Percentiles rank a stretch among this genome's conserved stretches.
phyloP scores from a whole-genome alignment of 2,888 invertebrate genomes.

The Drosophila sordidula region DNA sequence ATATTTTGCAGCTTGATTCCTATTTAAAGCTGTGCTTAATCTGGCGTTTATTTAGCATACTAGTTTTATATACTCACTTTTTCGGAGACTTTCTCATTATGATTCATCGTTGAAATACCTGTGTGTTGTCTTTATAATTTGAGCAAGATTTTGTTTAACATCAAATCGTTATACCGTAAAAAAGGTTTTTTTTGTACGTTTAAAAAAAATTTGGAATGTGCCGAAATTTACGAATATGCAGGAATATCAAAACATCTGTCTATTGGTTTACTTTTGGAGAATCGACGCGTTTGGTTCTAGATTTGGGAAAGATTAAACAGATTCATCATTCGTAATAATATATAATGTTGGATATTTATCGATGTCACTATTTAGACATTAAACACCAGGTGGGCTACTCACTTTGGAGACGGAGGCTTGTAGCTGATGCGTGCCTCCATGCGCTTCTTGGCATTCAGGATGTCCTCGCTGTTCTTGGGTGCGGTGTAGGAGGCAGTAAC shows the following conservation, averaged over 20 bases:
- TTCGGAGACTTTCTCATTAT: neutral
- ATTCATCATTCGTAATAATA: too few species aligned
- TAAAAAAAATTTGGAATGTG: neutral
- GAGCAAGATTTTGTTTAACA: neutral
- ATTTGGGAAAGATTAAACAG: neutral
- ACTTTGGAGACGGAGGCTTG: neutral
- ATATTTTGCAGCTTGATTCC: neutral
- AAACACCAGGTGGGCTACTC: neutral
- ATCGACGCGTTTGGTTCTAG: neutral
- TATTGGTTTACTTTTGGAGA: neutral
- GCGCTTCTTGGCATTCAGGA: neutral
- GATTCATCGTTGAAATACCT: neutral
- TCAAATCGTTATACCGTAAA: neutral
- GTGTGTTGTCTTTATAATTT: neutral
- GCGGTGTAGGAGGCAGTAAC: neutral
- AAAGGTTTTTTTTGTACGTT: neutral
- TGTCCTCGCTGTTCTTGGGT: neutral
- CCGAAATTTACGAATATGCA: neutral
- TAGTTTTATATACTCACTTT: neutral
- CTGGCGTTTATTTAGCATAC: neutral
- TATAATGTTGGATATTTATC: too few species aligned
- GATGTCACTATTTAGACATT: too few species aligned
- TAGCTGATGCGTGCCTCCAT: conserved; percentile 3
- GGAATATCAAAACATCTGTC: neutral
- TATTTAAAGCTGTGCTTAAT: too few species aligned